phyloP scores from a whole-genome alignment of 2,113 vertebrate species.

The Bubalus kerabau region DNA sequence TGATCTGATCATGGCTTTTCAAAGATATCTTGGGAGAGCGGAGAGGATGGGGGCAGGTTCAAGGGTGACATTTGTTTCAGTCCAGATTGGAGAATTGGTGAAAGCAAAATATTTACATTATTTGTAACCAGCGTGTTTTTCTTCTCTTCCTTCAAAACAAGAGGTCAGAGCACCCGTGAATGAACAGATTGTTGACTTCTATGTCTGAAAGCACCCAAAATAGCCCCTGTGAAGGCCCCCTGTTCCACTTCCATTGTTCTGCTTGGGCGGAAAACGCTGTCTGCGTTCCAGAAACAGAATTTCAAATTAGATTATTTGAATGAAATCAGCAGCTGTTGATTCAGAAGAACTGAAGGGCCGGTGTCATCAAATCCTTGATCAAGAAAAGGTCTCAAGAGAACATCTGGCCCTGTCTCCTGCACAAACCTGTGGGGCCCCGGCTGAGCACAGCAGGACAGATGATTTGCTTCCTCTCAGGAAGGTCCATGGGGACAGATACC shows the following conservation, averaged over 20 bases:
- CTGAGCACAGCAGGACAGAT: neutral
- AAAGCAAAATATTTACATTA: slow-evolving; percentile 20
- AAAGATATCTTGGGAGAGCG: neutral
- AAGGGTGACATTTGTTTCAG: neutral
- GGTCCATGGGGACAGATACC: neutral
- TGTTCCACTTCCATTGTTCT: slow-evolving; percentile 8
- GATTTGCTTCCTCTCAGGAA: neutral
- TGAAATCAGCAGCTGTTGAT: slow-evolving; percentile 43
- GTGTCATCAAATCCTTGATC: neutral
- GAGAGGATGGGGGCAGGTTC: neutral
- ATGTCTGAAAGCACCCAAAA: slow-evolving; percentile 25
- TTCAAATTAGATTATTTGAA: slow-evolving; percentile 41
- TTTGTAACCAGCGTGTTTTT: neutral
- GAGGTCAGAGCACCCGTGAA: neutral
- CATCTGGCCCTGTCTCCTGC: neutral
- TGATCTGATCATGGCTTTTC: neutral
- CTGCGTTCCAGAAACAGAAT: slow-evolving; percentile 34
- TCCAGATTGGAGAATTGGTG: neutral
- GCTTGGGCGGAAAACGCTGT: neutral
- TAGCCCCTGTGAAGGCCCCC: slow-evolving; percentile 14
- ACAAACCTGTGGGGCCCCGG: neutral
- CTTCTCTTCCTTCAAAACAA: slow-evolving; percentile 19
- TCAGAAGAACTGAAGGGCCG: neutral
- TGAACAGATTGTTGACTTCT: slow-evolving; percentile 42
- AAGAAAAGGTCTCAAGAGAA: neutral